Conservation (phyloP, 2,797 vertebrate species). For the Macrochelys suwanniensis region DNA sequence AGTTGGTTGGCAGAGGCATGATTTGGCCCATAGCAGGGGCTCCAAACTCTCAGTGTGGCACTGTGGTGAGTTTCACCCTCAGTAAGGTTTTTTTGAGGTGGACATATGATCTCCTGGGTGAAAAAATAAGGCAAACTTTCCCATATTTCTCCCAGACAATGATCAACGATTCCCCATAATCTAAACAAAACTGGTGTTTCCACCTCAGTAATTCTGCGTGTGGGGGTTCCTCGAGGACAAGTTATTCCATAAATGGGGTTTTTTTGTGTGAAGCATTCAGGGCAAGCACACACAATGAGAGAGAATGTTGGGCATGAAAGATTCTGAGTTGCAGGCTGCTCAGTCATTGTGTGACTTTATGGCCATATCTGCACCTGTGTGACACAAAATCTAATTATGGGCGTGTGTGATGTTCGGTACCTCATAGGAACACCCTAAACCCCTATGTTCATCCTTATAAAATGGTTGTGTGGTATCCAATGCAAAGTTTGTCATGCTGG, state of each 20-base stretch:
- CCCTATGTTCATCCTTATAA: no score
- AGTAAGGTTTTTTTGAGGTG: neutral
- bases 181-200: neutral
- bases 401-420: no score
- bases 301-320: rapidly evolving
- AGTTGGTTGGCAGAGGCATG: neutral
- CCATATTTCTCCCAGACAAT: neutral
- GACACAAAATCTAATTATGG: no score
- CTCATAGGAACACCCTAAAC: no score
- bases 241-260: no score
- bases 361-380: neutral
- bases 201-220: neutral
- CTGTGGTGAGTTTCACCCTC: neutral
- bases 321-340: neutral
- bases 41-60: neutral
- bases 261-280: no score
- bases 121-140: neutral
- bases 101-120: neutral
- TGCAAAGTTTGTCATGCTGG: no score
- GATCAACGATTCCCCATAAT: neutral
- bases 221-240: no score
- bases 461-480: no score
- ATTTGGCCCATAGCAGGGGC: neutral
- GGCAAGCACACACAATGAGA: neutral
- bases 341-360: neutral